Conservation (phyloP, 1,140 invertebrate genomes). For the Homarus americanus region DNA sequence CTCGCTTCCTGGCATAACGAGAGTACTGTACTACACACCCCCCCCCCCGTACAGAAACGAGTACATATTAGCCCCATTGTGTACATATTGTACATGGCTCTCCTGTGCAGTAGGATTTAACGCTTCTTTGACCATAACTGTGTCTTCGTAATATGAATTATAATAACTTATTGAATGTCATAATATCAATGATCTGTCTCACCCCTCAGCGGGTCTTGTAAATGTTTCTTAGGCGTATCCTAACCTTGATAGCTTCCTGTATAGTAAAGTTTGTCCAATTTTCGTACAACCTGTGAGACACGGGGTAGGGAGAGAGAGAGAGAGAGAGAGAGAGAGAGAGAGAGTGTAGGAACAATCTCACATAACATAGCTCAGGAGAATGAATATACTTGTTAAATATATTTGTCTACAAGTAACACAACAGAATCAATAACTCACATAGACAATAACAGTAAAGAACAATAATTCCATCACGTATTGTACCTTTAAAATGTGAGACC, state of each 20-base stretch:
- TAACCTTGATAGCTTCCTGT: neutral
- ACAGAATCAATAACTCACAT: too few species aligned
- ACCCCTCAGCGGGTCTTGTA: neutral
- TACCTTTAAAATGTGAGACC: too few species aligned
- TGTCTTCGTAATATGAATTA: neutral
- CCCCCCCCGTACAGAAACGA: neutral
- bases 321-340: constrained; percentile 2
- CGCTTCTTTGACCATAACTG: constrained; percentile 6
- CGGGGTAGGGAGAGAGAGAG: constrained; percentile 2
- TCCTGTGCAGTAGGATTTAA: constrained; percentile 15
- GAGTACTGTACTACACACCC: neutral
- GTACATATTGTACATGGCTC: constrained; percentile 12
- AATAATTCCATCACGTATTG: too few species aligned
- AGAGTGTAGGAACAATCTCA: constrained; percentile 10
- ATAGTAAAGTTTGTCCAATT: neutral
- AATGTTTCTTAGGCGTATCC: neutral
- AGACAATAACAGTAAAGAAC: too few species aligned
- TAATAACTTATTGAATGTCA: constrained; percentile 11
- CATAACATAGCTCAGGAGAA: too few species aligned
- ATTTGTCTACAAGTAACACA: too few species aligned
- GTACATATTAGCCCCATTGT: constrained; percentile 5
- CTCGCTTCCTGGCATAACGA: neutral
- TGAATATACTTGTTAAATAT: too few species aligned
- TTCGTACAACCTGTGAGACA: constrained; percentile 18
- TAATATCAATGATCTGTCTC: neutral